phyloP scores from a whole-genome alignment of 2,888 invertebrate genomes.

The Cephus sareptanus region DNA sequence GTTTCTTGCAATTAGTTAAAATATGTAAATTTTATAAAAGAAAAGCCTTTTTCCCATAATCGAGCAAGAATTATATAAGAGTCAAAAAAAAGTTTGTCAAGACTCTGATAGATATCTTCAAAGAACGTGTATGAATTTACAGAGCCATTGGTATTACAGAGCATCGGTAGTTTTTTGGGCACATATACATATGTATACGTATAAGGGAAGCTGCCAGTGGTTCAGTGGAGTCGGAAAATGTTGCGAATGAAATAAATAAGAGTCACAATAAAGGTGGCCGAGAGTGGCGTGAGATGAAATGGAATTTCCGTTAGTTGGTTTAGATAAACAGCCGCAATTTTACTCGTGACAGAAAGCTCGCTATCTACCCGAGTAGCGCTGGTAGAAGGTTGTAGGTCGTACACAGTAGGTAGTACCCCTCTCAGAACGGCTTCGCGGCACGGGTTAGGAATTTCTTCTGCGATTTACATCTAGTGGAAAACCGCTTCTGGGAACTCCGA shows the following conservation, averaged over 20 bases:
- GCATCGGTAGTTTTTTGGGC: neutral
- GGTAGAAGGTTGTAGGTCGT: neutral
- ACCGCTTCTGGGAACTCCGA: neutral
- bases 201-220: neutral
- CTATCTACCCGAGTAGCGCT: slow-evolving; percentile 1
- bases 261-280: slow-evolving; percentile 26
- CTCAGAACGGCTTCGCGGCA: slow-evolving; percentile 26
- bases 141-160: neutral
- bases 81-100: neutral
- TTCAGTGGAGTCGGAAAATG: neutral
- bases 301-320: slow-evolving; percentile 53
- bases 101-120: neutral
- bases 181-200: neutral
- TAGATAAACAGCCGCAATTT: slow-evolving; percentile 58
- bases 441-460: slow-evolving; percentile 32
- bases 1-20: neutral
- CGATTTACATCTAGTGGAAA: slow-evolving; percentile 38
- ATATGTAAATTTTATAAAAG: neutral
- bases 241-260: slow-evolving; percentile 38
- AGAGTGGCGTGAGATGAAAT: slow-evolving; percentile 41
- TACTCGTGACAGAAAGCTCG: slow-evolving; percentile 28
- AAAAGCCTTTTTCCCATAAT: neutral
- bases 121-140: neutral
- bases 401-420: slow-evolving; percentile 18
- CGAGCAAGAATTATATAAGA: neutral